These are phyloP conservation scores for Cygnus buccinator DNA, from an alignment of 2,113 vertebrate species.

Conservation along the genomic window DNA sequence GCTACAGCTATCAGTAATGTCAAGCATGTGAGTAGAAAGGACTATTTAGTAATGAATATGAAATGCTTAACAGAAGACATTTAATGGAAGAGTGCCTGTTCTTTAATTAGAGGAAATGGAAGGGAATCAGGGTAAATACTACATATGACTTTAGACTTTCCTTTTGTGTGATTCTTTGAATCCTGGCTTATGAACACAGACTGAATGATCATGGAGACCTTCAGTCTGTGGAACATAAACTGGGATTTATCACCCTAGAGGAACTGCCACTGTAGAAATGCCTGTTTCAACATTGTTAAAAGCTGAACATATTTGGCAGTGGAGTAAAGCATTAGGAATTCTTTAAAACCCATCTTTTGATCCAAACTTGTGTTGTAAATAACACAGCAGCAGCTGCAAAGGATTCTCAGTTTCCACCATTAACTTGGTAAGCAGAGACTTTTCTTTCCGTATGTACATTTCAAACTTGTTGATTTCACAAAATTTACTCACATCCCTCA, in stretches of 20 bases:
- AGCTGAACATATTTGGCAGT: conserved; percentile 61
- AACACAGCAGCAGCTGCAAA: conserved; percentile 57
- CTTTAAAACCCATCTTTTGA: conserved; percentile 66
- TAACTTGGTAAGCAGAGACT: not conserved
- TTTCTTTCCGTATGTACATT: not conserved
- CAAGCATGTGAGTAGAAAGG: conserved; percentile 11
- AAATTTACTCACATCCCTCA: not conserved
- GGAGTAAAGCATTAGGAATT: conserved; percentile 58
- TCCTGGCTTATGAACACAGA: conserved; percentile 7
- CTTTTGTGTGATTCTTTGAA: conserved; percentile 27
- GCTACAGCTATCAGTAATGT: not conserved
- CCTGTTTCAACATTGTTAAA: conserved; percentile 64
- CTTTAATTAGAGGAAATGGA: not conserved
- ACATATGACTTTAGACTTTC: not conserved
- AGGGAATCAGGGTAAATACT: not conserved
- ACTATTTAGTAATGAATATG: conserved; percentile 6
- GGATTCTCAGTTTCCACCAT: conserved; percentile 11
- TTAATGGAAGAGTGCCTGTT: not conserved
- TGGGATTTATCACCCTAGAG: conserved; percentile 69
- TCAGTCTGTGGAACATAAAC: conserved; percentile 42
- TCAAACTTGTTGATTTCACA: not conserved
- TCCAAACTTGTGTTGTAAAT: conserved; percentile 63
- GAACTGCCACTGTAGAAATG: conserved; percentile 63
- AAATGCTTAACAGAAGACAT: not conserved
- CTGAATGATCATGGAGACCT: conserved; percentile 42